Percentiles rank a stretch among this genome's conserved stretches.
Evolutionary conservation across 1,140 invertebrate species (phyloP).

Genomic region (Saccostrea cuccullata): DNA sequence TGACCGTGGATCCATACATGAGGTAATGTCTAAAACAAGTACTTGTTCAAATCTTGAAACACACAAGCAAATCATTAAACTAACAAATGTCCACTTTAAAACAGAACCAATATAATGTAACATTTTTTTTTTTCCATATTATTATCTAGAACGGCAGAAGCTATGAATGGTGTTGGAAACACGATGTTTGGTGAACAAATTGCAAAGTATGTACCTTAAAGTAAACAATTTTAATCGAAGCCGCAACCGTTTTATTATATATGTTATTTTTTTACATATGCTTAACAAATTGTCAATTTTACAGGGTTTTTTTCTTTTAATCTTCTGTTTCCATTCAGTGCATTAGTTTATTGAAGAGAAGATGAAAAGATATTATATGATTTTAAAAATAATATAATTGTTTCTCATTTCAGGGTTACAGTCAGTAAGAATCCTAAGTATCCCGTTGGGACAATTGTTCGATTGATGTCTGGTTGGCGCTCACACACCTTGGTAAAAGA

Average conservation of each 20-base stretch:
- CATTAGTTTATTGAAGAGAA: background rate
- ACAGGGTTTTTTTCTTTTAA: background rate
- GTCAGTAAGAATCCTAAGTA: slow-evolving; percentile 53
- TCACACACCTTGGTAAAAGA: slow-evolving; percentile 49
- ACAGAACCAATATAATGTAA: background rate
- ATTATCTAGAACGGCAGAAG: background rate
- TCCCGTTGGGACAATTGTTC: slow-evolving; percentile 47
- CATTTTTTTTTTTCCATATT: background rate
- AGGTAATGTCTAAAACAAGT: background rate
- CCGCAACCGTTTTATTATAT: background rate
- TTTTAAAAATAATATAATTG: no score
- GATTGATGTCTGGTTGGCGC: slow-evolving; percentile 50
- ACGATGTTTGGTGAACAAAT: slow-evolving; percentile 54
- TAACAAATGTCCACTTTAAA: background rate
- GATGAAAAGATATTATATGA: background rate
- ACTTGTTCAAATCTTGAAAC: no score
- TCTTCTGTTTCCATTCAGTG: background rate
- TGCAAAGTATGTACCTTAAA: slow-evolving; percentile 48
- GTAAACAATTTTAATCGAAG: background rate
- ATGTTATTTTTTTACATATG: background rate
- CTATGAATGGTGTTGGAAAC: slow-evolving; percentile 20
- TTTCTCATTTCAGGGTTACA: slow-evolving; percentile 50
- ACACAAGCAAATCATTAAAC: background rate
- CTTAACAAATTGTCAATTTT: background rate
- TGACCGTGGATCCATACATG: slow-evolving; percentile 46